Evolutionary conservation across 1,140 invertebrate genomes (phyloP).

Genomic region (Agraylea sexmaculata): DNA sequence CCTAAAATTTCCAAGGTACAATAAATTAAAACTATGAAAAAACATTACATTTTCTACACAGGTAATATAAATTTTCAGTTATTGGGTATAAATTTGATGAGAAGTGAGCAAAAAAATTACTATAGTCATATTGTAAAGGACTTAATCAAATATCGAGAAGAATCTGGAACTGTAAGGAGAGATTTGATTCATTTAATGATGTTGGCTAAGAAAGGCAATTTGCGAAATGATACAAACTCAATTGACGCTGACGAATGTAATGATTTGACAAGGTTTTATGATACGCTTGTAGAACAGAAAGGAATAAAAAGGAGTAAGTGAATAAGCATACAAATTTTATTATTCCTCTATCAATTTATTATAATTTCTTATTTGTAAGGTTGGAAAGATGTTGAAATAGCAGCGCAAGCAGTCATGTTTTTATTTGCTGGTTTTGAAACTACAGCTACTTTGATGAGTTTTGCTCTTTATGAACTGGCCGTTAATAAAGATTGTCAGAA

Average conservation of each 20-base stretch:
- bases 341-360: not conserved
- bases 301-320: not conserved
- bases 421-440: slow-evolving; percentile 45
- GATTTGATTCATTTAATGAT: too few relatives aligned
- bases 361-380: slow-evolving; percentile 16
- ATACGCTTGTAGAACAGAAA: not conserved
- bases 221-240: too few relatives aligned
- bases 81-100: slow-evolving; percentile 2
- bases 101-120: too few relatives aligned
- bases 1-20: slow-evolving; percentile 2
- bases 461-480: slow-evolving; percentile 32
- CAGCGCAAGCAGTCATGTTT: slow-evolving; percentile 32
- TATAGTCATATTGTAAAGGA: too few relatives aligned
- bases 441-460: slow-evolving; percentile 31
- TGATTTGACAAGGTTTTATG: too few relatives aligned
- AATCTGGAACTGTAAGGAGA: not conserved
- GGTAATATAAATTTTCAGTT: slow-evolving; percentile 4
- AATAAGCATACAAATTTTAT: not conserved
- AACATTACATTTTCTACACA: not conserved
- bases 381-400: slow-evolving; percentile 35
- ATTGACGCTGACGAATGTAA: not conserved
- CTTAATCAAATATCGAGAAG: too few relatives aligned
- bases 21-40: not conserved
- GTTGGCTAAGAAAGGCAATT: too few relatives aligned
- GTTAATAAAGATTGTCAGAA: slow-evolving; percentile 35